phyloP scores from a whole-genome alignment of 1,140 invertebrate genomes.

The Nymphalis io region DNA sequence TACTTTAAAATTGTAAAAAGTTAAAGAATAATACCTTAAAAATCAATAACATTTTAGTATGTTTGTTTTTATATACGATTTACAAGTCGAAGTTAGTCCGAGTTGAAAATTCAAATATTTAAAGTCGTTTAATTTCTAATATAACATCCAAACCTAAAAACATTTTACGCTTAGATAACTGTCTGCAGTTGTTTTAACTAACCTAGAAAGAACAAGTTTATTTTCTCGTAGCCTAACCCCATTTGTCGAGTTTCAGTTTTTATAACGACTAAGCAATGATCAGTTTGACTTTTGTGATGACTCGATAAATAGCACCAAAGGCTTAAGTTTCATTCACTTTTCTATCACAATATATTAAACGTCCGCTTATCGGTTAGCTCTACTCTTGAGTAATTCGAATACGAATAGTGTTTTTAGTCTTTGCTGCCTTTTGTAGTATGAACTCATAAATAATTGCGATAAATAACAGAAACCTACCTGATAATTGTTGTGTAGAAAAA shows the following conservation, averaged over 20 bases:
- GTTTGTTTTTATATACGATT: not conserved
- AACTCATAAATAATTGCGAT: too few relatives aligned
- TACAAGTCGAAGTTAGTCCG: too few relatives aligned
- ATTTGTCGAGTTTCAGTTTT: conserved; percentile 6
- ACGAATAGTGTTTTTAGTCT: too few relatives aligned
- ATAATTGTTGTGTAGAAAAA: too few relatives aligned
- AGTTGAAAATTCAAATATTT: not conserved
- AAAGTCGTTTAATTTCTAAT: not conserved
- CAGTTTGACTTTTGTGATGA: conserved; percentile 2
- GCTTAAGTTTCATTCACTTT: not conserved
- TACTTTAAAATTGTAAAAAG: not conserved
- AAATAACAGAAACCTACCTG: too few relatives aligned
- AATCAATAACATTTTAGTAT: not conserved
- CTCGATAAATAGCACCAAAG: not conserved
- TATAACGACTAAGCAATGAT: not conserved
- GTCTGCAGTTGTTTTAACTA: not conserved
- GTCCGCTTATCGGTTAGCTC: not conserved
- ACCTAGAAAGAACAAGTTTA: conserved; percentile 4
- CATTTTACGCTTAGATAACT: not conserved
- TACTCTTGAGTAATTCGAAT: not conserved
- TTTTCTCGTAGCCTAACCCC: conserved; percentile 5
- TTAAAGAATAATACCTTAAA: too few relatives aligned
- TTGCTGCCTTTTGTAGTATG: too few relatives aligned
- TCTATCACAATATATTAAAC: not conserved
- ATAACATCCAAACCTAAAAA: not conserved